Conservation (phyloP, 2,113 vertebrate genomes). For the Hystrix cristata region DNA sequence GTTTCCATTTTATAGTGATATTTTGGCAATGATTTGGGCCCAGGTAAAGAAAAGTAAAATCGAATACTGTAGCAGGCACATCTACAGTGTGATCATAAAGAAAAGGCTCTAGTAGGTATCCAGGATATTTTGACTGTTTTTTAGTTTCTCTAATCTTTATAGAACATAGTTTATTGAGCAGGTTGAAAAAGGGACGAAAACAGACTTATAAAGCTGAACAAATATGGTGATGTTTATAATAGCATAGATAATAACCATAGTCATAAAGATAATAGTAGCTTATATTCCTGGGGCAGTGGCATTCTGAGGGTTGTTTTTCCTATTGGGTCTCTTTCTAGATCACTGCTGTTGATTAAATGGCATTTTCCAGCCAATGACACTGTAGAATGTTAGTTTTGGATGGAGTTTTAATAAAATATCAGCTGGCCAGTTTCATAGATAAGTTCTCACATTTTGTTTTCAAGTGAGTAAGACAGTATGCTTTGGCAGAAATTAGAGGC, state of each 20-base stretch:
- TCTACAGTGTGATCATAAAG: not conserved
- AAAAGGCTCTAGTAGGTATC: not conserved
- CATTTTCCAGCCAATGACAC: slow-evolving; percentile 73
- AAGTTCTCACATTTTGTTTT: slow-evolving; percentile 83
- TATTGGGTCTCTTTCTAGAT: slow-evolving; percentile 67
- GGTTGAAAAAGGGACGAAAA: not conserved
- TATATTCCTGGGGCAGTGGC: slow-evolving; percentile 41
- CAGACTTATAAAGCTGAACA: slow-evolving; percentile 55
- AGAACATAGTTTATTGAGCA: slow-evolving; percentile 24
- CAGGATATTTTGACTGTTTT: not conserved
- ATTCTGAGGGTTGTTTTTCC: slow-evolving; percentile 76
- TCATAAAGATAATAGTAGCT: slow-evolving; percentile 5
- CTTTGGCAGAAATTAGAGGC: slow-evolving; percentile 73
- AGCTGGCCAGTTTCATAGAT: slow-evolving; percentile 26
- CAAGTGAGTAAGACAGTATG: slow-evolving; percentile 52
- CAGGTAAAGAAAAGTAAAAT: not conserved
- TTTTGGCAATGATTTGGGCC: not conserved
- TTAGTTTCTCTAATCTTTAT: slow-evolving; percentile 36
- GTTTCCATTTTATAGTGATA: not conserved
- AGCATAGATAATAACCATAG: not conserved
- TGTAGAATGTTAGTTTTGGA: slow-evolving; percentile 85
- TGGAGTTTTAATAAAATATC: slow-evolving; percentile 61
- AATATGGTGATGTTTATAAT: slow-evolving; percentile 10
- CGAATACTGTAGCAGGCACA: not conserved
- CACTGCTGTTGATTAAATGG: slow-evolving; percentile 60